Conservation (phyloP, 2,797 vertebrate genomes). For the Pipistrellus pygmaeus region DNA sequence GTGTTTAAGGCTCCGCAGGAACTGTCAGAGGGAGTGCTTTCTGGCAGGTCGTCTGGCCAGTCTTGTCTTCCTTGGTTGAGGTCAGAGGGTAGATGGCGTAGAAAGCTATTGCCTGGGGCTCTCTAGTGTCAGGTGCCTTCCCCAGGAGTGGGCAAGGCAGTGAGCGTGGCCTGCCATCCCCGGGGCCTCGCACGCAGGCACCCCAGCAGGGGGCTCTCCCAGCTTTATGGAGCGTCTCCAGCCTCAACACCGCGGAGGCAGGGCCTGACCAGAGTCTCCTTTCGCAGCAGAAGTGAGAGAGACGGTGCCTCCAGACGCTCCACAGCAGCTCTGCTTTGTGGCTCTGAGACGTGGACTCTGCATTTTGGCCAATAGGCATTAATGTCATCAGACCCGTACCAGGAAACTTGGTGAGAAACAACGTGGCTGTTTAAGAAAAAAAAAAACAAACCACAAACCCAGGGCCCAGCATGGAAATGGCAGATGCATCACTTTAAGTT, state of each 20-base stretch:
- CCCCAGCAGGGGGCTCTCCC: not conserved
- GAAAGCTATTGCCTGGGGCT: not conserved
- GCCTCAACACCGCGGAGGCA: not conserved
- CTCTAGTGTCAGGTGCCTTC: not conserved
- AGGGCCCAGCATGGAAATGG: not conserved
- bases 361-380: not conserved
- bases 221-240: not conserved
- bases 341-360: constrained; percentile 23
- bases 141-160: not conserved
- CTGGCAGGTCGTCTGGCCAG: not conserved
- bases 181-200: not conserved
- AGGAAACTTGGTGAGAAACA: constrained; percentile 53
- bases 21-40: not conserved
- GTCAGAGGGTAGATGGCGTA: not conserved
- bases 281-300: not conserved
- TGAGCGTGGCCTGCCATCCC: not conserved
- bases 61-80: not conserved
- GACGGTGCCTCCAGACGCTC: not conserved
- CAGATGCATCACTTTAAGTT: constrained; percentile 22
- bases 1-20: not conserved
- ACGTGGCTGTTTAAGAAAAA: not conserved
- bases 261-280: not conserved
- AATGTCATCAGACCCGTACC: constrained; percentile 20
- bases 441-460: not conserved
- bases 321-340: not conserved